phyloP scores from a whole-genome alignment of 2,888 invertebrate genomes.

The Patella pellucida region DNA sequence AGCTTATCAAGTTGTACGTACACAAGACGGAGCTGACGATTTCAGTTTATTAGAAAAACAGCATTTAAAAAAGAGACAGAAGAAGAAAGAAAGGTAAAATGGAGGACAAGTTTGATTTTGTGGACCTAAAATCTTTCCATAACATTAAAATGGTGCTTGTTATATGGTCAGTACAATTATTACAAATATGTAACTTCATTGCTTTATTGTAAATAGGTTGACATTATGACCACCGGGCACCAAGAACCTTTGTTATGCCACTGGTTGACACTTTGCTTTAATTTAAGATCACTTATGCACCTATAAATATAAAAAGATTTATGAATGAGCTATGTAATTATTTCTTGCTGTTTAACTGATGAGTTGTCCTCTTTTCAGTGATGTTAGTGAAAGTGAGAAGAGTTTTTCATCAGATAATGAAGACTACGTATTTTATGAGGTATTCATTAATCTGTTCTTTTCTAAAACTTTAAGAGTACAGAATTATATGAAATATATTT shows the following conservation, averaged over 20 bases:
- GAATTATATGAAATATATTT: no score
- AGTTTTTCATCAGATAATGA: conserved; percentile 43
- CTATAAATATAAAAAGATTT: neutral
- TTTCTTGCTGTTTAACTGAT: neutral
- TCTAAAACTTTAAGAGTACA: neutral
- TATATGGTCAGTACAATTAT: no score
- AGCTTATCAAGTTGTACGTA: neutral
- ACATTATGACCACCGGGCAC: no score
- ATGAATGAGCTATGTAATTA: neutral
- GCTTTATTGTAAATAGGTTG: no score
- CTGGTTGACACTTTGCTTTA: no score
- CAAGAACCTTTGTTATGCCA: no score
- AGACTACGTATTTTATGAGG: conserved; percentile 39
- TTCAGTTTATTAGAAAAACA: conserved; percentile 15
- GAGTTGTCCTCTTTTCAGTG: conserved; percentile 15
- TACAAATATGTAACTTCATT: no score
- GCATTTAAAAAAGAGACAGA: conserved; percentile 20
- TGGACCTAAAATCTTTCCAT: no score
- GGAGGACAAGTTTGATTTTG: no score
- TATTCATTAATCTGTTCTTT: conserved; percentile 16
- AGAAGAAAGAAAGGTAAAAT: neutral
- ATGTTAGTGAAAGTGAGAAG: conserved; percentile 29
- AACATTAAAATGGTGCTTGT: no score
- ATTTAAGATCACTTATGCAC: neutral
- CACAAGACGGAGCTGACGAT: conserved; percentile 18